A percentile compares a stretch with the other conserved stretches of the same genome.
These are phyloP conservation scores for Myripristis jacobus DNA, from an alignment of 2,797 vertebrate species.

Conservation along the genomic window DNA sequence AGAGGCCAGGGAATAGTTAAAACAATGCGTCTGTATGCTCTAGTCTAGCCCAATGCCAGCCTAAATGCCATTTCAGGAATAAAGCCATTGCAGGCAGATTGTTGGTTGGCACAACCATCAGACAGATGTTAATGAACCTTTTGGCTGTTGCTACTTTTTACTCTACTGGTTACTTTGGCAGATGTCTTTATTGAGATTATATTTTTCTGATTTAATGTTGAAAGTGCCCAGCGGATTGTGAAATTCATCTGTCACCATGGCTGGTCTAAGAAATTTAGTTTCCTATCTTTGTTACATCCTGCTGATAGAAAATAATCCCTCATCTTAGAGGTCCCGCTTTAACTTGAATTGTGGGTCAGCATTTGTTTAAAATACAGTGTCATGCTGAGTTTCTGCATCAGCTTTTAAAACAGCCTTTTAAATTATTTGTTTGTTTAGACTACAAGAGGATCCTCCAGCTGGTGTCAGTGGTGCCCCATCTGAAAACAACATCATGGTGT, in stretches of 20 bases:
- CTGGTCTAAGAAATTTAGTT: background rate
- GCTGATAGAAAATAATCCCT: no score
- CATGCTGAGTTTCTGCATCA: background rate
- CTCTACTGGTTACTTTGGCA: background rate
- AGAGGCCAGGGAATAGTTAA: no score
- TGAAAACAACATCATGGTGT: slow-evolving; percentile 99
- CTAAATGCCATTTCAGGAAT: no score
- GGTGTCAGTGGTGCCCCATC: slow-evolving; percentile 97
- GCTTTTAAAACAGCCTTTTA: no score
- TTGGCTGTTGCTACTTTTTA: background rate
- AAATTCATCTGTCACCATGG: background rate
- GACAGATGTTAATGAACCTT: no score
- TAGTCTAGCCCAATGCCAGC: no score
- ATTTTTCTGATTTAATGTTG: background rate
- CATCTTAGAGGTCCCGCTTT: background rate
- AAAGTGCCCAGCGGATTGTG: background rate
- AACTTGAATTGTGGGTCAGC: background rate
- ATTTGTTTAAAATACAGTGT: no score
- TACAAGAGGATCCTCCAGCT: slow-evolving; percentile 97
- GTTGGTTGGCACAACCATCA: no score
- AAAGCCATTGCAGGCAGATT: no score
- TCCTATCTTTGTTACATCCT: no score
- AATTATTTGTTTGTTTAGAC: slow-evolving; percentile 73
- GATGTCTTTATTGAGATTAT: background rate
- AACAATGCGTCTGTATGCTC: no score